Percentiles rank a stretch among this genome's conserved stretches.
phyloP scores from a whole-genome alignment of 2,797 vertebrate species.

The Epinephelus coioides region DNA sequence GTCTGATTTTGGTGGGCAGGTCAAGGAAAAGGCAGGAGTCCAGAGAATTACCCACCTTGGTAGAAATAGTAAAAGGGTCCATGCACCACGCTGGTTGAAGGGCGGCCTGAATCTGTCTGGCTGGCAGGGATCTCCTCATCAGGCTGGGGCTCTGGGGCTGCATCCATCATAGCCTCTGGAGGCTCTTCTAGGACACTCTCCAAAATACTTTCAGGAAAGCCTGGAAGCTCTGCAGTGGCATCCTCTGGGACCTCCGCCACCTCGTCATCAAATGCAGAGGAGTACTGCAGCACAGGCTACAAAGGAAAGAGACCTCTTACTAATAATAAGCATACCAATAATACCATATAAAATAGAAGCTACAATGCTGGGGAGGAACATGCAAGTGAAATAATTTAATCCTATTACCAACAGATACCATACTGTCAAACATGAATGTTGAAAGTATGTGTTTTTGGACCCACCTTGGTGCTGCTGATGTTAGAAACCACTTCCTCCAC shows the following conservation, averaged over 20 bases:
- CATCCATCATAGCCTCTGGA: conserved; percentile 42
- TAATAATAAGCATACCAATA: not conserved
- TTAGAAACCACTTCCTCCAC: conserved; percentile 71
- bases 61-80: conserved; percentile 98
- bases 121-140: conserved; percentile 69
- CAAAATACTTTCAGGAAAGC: conserved; percentile 65
- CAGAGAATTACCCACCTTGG: conserved; percentile 89
- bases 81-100: conserved; percentile 75
- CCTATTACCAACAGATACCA: not conserved
- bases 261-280: conserved; percentile 94
- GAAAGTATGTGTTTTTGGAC: not conserved
- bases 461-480: conserved; percentile 77
- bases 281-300: conserved; percentile 90
- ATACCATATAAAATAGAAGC: not conserved
- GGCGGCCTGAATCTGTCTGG: conserved; percentile 69
- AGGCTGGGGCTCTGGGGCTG: conserved; percentile 69
- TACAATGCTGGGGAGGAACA: not conserved
- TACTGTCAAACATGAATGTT: not conserved
- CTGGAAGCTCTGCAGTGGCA: conserved; percentile 56
- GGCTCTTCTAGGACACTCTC: conserved; percentile 82
- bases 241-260: conserved; percentile 82
- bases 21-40: not conserved
- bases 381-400: not conserved
- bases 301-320: not conserved
- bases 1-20: not conserved